Percentiles rank a stretch among this genome's conserved stretches.
phyloP scores from a whole-genome alignment of 2,888 invertebrate genomes.

The Hololepta plana region DNA sequence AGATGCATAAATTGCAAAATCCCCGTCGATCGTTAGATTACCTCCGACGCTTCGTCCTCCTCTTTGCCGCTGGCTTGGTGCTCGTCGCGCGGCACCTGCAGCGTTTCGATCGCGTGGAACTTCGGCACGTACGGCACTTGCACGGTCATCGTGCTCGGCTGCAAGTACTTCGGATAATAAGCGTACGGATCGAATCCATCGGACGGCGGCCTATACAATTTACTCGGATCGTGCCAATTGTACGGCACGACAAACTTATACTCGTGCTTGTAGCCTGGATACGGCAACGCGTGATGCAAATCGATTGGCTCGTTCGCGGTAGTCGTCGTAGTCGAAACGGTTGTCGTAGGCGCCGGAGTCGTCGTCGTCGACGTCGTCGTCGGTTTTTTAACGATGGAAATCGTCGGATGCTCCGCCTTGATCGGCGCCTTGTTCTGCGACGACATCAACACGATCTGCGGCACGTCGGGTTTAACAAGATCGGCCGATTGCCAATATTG shows the following conservation, averaged over 20 bases:
- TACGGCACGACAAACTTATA: no score
- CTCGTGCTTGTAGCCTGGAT: constrained; percentile 5
- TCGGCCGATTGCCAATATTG: not conserved
- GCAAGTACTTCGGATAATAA: constrained; percentile 20
- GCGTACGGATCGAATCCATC: constrained; percentile 21
- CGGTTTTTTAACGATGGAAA: no score
- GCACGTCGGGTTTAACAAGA: constrained; percentile 4
- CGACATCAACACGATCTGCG: constrained; percentile 8
- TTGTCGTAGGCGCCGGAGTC: no score
- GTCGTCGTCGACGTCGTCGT: no score
- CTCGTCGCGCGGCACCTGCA: constrained; percentile 16
- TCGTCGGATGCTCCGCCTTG: constrained; percentile 4
- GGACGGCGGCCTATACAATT: constrained; percentile 8
- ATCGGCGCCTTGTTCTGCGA: constrained; percentile 8
- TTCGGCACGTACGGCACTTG: constrained; percentile 21
- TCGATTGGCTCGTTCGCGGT: no score
- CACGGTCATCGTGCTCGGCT: constrained; percentile 18
- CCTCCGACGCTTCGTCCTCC: constrained; percentile 1
- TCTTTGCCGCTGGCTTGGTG: constrained; percentile 3
- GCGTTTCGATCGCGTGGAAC: constrained; percentile 21
- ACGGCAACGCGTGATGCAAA: constrained; percentile 5
- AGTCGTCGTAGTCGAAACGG: constrained; percentile 12
- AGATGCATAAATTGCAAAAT: no score
- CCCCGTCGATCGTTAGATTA: constrained; percentile 1
- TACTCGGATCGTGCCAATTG: no score